These are phyloP conservation scores for Zaprionus camerounensis DNA, from an alignment of 1,140 invertebrate genomes.

Conservation along the genomic window DNA sequence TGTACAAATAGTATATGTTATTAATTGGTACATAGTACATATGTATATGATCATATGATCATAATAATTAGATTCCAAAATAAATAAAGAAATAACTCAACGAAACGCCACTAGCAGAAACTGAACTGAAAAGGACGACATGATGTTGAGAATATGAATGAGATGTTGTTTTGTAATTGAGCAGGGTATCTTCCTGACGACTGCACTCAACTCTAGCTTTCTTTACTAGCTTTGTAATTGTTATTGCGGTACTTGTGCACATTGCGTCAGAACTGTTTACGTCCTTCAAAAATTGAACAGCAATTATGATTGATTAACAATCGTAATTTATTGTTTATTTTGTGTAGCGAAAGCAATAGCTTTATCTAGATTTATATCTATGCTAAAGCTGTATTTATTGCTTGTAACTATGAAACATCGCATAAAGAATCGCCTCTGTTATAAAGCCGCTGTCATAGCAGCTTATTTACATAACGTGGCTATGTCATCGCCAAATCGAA, in stretches of 20 bases:
- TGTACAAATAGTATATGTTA: too few species aligned
- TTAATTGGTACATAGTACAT: too few species aligned
- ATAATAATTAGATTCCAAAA: too few species aligned
- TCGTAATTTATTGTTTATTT: constrained; percentile 23
- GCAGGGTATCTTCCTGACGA: neutral
- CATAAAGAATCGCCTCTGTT: constrained; percentile 13
- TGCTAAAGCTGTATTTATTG: constrained; percentile 27
- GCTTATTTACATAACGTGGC: constrained; percentile 63
- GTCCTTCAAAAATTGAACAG: constrained; percentile 26
- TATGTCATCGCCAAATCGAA: constrained; percentile 68
- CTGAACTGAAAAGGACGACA: too few species aligned
- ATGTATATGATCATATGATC: too few species aligned
- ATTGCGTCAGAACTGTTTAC: constrained; percentile 36
- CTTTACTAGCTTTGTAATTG: neutral
- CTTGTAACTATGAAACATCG: constrained; percentile 46
- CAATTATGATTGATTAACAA: constrained; percentile 50
- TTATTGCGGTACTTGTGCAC: neutral
- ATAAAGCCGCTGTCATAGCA: constrained; percentile 14
- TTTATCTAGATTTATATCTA: constrained; percentile 14
- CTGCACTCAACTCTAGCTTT: neutral
- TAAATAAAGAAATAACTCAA: too few species aligned
- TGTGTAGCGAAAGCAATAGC: neutral
- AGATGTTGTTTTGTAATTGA: neutral
- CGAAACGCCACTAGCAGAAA: too few species aligned
- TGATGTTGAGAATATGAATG: too few species aligned